Evolutionary conservation across 2,888 invertebrate genomes (phyloP).

Genomic region (Parnassius apollo): DNA sequence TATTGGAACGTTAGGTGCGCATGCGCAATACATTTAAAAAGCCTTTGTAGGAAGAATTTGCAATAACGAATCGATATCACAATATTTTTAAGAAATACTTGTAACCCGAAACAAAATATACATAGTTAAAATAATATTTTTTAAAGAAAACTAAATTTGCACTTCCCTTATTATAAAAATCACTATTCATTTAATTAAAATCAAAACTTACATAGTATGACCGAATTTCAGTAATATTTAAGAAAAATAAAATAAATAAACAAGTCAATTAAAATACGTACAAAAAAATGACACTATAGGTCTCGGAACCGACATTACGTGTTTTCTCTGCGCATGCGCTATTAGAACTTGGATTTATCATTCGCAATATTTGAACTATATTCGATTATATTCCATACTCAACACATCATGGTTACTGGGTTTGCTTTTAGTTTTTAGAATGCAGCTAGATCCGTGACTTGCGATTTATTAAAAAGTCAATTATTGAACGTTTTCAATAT

Average conservation of each 20-base stretch:
- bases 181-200: too few relatives aligned
- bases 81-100: too few relatives aligned
- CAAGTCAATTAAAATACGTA: too few relatives aligned
- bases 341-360: not conserved
- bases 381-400: slow-evolving; percentile 2
- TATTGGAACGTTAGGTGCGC: slow-evolving; percentile 18
- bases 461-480: not conserved
- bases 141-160: not conserved
- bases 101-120: slow-evolving; percentile 2
- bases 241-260: too few relatives aligned
- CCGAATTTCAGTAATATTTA: too few relatives aligned
- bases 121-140: not conserved
- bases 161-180: too few relatives aligned
- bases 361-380: not conserved
- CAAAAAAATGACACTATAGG: too few relatives aligned
- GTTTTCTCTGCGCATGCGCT: slow-evolving; percentile 17
- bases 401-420: not conserved
- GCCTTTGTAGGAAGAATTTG: slow-evolving; percentile 1
- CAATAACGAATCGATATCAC: not conserved
- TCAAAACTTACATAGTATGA: too few relatives aligned
- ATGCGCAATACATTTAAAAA: slow-evolving; percentile 26
- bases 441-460: slow-evolving; percentile 12
- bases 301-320: not conserved
- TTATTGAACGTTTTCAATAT: too few relatives aligned
- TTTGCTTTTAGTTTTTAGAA: not conserved